These are phyloP conservation scores for Hycleus cichorii DNA, from an alignment of 1,140 invertebrate genomes.

Conservation along the genomic window DNA sequence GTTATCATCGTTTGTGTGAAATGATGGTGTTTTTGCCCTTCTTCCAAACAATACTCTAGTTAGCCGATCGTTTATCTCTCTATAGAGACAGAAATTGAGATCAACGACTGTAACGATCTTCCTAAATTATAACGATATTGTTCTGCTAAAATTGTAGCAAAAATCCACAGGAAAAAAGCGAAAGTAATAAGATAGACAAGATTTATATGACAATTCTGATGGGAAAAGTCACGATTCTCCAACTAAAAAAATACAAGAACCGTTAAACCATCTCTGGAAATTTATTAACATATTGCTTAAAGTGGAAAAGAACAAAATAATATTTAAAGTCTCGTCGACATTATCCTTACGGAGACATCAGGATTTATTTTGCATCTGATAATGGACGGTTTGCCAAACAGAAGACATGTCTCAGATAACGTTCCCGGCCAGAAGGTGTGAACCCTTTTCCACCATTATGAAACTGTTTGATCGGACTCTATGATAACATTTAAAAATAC, in stretches of 20 bases:
- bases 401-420: not conserved
- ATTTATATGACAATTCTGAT: no score
- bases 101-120: conserved; percentile 4
- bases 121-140: conserved; percentile 8
- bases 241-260: no score
- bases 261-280: no score
- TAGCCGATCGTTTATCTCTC: conserved; percentile 18
- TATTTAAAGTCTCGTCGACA: no score
- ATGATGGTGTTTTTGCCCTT: no score
- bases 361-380: conserved; percentile 13
- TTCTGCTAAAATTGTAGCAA: not conserved
- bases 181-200: no score
- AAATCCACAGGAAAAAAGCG: no score
- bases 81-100: conserved; percentile 1
- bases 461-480: not conserved
- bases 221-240: no score
- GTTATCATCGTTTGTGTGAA: not conserved
- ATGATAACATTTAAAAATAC: not conserved
- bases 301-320: no score
- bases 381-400: not conserved
- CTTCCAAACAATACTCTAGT: conserved; percentile 18
- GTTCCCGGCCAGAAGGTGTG: conserved; percentile 7
- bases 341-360: not conserved
- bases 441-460: conserved; percentile 6
- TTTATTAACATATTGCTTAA: no score